A percentile compares a stretch with the other conserved stretches of the same genome.
phyloP scores from a whole-genome alignment of 2,888 invertebrate species.

The Ecdyonurus torrentis region DNA sequence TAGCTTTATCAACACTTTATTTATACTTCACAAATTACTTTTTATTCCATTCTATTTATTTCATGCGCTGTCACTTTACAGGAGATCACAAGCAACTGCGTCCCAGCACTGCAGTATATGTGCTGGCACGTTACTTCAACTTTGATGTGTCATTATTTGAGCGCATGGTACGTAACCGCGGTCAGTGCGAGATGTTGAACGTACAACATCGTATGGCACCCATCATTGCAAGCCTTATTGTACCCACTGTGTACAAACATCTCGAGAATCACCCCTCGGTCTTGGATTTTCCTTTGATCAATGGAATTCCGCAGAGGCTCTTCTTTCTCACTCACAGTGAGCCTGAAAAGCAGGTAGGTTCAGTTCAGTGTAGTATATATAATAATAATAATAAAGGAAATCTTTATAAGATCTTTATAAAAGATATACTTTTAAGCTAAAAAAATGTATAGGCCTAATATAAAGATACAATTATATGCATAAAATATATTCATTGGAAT shows the following conservation, averaged over 20 bases:
- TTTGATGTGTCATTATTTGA: slow-evolving; percentile 70
- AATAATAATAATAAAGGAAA: no score
- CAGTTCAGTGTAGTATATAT: no score
- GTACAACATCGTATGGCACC: slow-evolving; percentile 65
- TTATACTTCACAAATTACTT: no score
- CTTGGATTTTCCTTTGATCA: slow-evolving; percentile 33
- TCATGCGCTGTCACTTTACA: no score
- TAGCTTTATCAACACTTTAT: no score
- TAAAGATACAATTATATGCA: no score
- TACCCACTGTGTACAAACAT: slow-evolving; percentile 48
- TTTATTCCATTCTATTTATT: no score
- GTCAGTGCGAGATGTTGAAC: slow-evolving; percentile 39
- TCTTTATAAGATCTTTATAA: no score
- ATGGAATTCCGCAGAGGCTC: slow-evolving; percentile 41
- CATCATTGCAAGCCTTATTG: slow-evolving; percentile 36
- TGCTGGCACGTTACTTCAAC: slow-evolving; percentile 43
- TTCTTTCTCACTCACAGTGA: slow-evolving; percentile 48
- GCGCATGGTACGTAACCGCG: slow-evolving; percentile 49
- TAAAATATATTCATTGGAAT: no score
- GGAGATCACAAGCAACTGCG: slow-evolving; percentile 69
- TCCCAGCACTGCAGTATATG: slow-evolving; percentile 52
- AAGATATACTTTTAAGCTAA: no score
- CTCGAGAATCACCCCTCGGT: slow-evolving; percentile 43
- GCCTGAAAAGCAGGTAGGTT: slow-evolving; percentile 38
- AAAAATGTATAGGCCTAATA: no score